These are phyloP conservation scores for Drosophila kohkoa DNA, from an alignment of 1,140 invertebrate genomes.

Conservation along the genomic window DNA sequence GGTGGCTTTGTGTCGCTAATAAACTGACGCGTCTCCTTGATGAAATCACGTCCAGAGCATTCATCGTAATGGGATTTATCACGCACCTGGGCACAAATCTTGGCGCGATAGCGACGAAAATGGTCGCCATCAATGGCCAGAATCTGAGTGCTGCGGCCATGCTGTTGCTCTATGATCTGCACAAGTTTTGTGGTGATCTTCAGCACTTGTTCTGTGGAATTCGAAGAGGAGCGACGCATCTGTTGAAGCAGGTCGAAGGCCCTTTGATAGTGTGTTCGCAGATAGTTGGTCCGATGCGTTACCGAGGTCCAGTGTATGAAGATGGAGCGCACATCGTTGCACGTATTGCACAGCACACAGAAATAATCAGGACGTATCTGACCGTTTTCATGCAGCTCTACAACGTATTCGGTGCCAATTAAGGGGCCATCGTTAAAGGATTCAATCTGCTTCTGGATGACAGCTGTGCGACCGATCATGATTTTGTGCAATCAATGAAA, in stretches of 20 bases:
- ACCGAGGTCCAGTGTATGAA: constrained; percentile 91
- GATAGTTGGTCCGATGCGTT: constrained; percentile 88
- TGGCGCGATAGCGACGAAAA: constrained; percentile 59
- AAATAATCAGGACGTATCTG: constrained; percentile 89
- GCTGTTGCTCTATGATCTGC: constrained; percentile 61
- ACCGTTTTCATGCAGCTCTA: constrained; percentile 89
- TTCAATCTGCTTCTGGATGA: constrained; percentile 87
- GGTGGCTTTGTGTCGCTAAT: constrained; percentile 24
- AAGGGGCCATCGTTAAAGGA: constrained; percentile 85
- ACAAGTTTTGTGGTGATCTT: constrained; percentile 48
- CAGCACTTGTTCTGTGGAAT: constrained; percentile 12
- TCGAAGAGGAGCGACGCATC: constrained; percentile 32
- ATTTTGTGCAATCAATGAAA: neutral
- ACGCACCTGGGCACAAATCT: constrained; percentile 84
- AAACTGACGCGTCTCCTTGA: constrained; percentile 42
- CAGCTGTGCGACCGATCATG: constrained; percentile 85
- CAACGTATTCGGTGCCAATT: constrained; percentile 89
- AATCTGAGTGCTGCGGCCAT: constrained; percentile 47
- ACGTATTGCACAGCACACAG: constrained; percentile 91
- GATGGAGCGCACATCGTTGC: constrained; percentile 90
- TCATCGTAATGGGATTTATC: constrained; percentile 85
- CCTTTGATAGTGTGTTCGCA: constrained; percentile 83
- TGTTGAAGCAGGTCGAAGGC: constrained; percentile 52
- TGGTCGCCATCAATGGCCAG: constrained; percentile 47
- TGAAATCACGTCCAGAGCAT: constrained; percentile 72